These are phyloP conservation scores for Epinephelus moara DNA, from an alignment of 2,113 vertebrate species.

Conservation along the genomic window DNA sequence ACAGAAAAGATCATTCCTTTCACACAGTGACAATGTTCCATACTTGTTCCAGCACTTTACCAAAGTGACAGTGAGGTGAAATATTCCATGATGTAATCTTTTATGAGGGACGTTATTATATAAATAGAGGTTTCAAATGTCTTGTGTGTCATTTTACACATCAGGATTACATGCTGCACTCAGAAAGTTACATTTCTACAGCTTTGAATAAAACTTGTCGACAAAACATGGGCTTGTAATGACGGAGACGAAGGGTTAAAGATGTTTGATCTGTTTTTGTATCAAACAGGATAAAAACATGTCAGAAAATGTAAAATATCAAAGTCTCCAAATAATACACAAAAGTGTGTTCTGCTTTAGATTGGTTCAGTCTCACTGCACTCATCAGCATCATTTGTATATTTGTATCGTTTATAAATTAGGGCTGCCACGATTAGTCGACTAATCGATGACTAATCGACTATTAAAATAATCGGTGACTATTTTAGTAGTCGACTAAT, in stretches of 20 bases:
- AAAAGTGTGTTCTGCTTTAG: neutral
- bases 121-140: neutral
- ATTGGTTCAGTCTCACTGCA: neutral
- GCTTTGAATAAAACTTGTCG: neutral
- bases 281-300: neutral
- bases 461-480: too few species aligned
- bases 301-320: neutral
- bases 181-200: neutral
- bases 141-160: neutral
- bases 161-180: neutral
- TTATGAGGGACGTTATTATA: neutral
- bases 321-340: neutral
- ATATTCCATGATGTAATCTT: neutral
- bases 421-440: too few species aligned
- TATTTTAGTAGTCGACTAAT: too few species aligned
- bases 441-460: too few species aligned
- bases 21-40: neutral
- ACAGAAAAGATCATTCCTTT: neutral
- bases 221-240: neutral
- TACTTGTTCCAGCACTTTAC: too few species aligned
- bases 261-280: neutral
- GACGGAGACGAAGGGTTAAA: neutral
- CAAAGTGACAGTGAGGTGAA: neutral
- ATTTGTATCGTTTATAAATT: too few species aligned
- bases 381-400: neutral